phyloP scores from a whole-genome alignment of 2,888 invertebrate genomes.

The Drosophila nigricruria region DNA sequence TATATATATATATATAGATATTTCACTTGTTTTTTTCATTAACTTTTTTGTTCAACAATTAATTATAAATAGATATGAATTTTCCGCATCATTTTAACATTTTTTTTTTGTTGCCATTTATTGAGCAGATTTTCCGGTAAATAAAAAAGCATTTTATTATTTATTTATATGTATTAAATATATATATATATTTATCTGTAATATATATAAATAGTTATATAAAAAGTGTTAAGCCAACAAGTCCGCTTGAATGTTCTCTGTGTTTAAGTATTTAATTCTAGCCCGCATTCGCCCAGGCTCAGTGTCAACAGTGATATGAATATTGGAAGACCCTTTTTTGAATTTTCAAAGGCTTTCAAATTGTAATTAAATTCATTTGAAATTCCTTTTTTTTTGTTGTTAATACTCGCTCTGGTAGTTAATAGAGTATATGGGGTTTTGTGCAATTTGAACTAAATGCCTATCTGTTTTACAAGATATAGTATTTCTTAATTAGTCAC shows the following conservation, averaged over 20 bases:
- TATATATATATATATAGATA: no score
- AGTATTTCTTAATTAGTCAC: no score
- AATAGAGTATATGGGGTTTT: neutral
- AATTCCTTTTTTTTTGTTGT: neutral
- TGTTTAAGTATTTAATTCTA: conserved; percentile 4
- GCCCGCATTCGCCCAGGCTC: conserved; percentile 4
- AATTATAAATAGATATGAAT: conserved; percentile 67
- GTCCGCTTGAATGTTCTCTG: conserved; percentile 2
- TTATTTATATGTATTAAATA: conserved; percentile 4
- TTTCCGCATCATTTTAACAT: conserved; percentile 47
- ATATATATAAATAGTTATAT: neutral
- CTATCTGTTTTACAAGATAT: neutral
- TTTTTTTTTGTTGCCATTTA: conserved; percentile 24
- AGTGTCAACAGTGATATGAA: conserved; percentile 4
- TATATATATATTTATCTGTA: neutral
- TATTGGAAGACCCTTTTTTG: conserved; percentile 2
- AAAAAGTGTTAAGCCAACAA: conserved; percentile 15
- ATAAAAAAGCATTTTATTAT: conserved; percentile 28
- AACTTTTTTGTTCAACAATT: conserved; percentile 55
- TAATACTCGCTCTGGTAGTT: neutral
- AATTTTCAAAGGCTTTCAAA: conserved; percentile 8
- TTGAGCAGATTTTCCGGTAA: conserved; percentile 31
- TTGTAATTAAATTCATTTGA: conserved; percentile 13
- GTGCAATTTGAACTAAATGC: neutral
- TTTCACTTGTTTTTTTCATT: neutral